Percentiles rank a stretch among this genome's conserved stretches.
phyloP scores from a whole-genome alignment of 2,797 vertebrate genomes.

The Clarias platycephalus region DNA sequence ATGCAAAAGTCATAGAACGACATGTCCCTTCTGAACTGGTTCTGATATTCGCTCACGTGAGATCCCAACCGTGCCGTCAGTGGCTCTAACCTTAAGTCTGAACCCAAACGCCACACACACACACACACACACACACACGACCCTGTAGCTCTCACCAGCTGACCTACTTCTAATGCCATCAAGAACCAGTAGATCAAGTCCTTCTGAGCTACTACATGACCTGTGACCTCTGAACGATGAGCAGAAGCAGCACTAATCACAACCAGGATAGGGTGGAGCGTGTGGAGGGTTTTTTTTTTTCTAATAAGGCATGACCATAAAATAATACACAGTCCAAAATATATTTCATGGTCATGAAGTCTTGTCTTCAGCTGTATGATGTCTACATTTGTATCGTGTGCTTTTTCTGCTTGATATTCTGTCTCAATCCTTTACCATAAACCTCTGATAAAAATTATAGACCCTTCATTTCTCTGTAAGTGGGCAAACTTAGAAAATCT shows the following conservation, averaged over 20 bases:
- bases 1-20: not conserved
- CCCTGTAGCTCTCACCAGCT: constrained; percentile 63
- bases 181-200: constrained; percentile 58
- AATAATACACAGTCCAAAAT: not conserved
- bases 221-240: not conserved
- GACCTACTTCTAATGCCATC: constrained; percentile 65
- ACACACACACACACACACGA: not conserved
- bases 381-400: too few species aligned
- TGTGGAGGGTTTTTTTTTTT: not conserved
- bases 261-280: not conserved
- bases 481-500: too few species aligned
- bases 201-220: constrained; percentile 12
- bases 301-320: not conserved
- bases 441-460: too few species aligned
- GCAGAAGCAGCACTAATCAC: not conserved
- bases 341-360: not conserved
- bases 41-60: not conserved
- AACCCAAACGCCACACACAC: too few species aligned
- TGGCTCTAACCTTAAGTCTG: too few species aligned
- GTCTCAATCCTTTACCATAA: too few species aligned
- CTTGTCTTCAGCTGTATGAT: not conserved
- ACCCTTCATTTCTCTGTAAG: too few species aligned
- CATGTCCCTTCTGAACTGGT: not conserved
- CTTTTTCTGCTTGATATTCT: too few species aligned
- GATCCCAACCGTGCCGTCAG: not conserved